phyloP scores from a whole-genome alignment of 2,888 invertebrate species.

The Drosophila helvetica region DNA sequence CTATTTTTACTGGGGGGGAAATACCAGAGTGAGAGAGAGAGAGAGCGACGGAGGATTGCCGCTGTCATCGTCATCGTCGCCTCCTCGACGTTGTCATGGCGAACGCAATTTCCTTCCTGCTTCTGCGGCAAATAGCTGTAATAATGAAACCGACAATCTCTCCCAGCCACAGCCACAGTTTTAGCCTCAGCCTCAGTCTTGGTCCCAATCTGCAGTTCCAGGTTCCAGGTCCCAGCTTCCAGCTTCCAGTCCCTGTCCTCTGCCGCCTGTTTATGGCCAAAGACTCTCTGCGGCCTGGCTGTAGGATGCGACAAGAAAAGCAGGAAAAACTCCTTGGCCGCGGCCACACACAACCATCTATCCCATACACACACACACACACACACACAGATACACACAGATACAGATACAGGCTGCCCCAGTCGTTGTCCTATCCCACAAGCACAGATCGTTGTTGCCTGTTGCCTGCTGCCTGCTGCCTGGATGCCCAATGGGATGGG shows the following conservation, averaged over 20 bases:
- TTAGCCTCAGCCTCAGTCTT: slow-evolving; percentile 13
- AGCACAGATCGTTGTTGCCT: slow-evolving; percentile 41
- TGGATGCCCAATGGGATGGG: slow-evolving; percentile 28
- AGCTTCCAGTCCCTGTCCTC: slow-evolving; percentile 3
- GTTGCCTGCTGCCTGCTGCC: slow-evolving; percentile 19
- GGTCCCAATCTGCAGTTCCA: slow-evolving; percentile 1
- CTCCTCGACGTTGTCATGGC: background rate
- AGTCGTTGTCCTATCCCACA: slow-evolving; percentile 60
- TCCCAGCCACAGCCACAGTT: slow-evolving; percentile 10
- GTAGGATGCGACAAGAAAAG: slow-evolving; percentile 78
- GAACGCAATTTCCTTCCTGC: slow-evolving; percentile 71
- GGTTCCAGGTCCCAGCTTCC: slow-evolving; percentile 2
- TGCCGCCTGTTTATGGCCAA: slow-evolving; percentile 30
- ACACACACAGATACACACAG: slow-evolving; percentile 16
- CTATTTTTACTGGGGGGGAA: slow-evolving; percentile 73
- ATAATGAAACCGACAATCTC: slow-evolving; percentile 61
- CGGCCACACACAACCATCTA: slow-evolving; percentile 9
- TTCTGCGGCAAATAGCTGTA: slow-evolving; percentile 66
- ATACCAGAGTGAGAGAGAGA: slow-evolving; percentile 53
- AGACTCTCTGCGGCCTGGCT: slow-evolving; percentile 35
- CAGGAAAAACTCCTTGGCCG: slow-evolving; percentile 76
- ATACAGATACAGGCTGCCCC: slow-evolving; percentile 4
- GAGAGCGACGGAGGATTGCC: slow-evolving; percentile 56
- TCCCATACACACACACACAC: slow-evolving; percentile 36
- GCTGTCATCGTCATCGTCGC: slow-evolving; percentile 43